Percentiles rank a stretch among this genome's conserved stretches.
These are phyloP conservation scores for Phyllostomus discolor DNA, from an alignment of 2,113 vertebrate genomes.

Conservation along the genomic window DNA sequence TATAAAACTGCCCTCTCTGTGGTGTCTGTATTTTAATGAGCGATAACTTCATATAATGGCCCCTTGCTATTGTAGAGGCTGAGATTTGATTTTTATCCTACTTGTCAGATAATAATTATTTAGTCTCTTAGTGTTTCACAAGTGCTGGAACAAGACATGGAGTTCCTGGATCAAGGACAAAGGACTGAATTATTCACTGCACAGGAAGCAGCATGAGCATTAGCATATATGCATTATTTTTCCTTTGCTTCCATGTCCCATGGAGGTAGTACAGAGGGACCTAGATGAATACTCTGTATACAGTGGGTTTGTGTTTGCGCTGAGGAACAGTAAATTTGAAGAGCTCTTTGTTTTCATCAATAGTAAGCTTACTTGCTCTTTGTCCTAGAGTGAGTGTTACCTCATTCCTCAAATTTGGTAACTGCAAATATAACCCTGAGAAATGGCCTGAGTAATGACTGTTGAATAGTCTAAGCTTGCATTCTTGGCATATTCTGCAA, in stretches of 20 bases:
- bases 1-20: not conserved
- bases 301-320: not conserved
- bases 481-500: not conserved
- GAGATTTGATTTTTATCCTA: conserved; percentile 9
- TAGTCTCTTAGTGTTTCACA: not conserved
- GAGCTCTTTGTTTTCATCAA: not conserved
- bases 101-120: not conserved
- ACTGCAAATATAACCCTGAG: not conserved
- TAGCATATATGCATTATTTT: not conserved
- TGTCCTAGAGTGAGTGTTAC: not conserved
- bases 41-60: not conserved
- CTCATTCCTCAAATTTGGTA: not conserved
- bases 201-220: not conserved
- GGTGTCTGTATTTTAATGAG: not conserved
- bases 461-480: not conserved
- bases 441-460: not conserved
- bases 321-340: not conserved
- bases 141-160: not conserved
- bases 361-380: not conserved
- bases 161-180: not conserved
- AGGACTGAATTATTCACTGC: not conserved
- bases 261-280: not conserved
- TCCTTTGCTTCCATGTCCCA: not conserved
- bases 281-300: not conserved
- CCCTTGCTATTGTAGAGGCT: not conserved